phyloP scores from a whole-genome alignment of 1,140 invertebrate genomes.

The Halyomorpha halys region DNA sequence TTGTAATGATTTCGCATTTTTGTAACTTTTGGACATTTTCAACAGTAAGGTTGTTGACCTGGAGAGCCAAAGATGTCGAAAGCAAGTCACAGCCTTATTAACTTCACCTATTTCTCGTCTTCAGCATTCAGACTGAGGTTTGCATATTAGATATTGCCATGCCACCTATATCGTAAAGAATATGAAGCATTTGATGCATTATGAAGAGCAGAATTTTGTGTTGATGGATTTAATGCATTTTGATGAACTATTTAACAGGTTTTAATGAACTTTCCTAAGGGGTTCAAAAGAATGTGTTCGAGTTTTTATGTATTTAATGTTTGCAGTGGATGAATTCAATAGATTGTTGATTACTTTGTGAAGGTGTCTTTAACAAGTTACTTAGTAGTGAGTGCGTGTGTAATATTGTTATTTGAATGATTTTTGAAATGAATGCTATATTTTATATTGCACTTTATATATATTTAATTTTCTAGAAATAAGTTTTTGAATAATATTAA shows the following conservation, averaged over 20 bases:
- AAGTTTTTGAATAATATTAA: no score
- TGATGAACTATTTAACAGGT: background rate
- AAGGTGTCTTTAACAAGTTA: no score
- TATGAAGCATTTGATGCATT: slow-evolving; percentile 15
- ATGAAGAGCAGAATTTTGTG: background rate
- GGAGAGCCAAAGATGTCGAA: background rate
- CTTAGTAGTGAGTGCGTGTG: no score
- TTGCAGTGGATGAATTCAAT: slow-evolving; percentile 2
- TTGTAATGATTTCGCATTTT: background rate
- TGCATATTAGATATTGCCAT: slow-evolving; percentile 7
- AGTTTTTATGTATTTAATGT: background rate
- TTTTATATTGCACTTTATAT: no score
- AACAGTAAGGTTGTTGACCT: slow-evolving; percentile 17
- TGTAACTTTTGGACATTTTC: slow-evolving; percentile 19
- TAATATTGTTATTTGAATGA: no score
- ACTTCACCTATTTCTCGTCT: slow-evolving; percentile 6
- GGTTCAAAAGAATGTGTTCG: background rate
- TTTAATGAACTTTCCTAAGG: background rate
- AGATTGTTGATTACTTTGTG: background rate
- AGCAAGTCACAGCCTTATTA: slow-evolving; percentile 18
- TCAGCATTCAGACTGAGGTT: slow-evolving; percentile 3
- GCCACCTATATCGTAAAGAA: background rate
- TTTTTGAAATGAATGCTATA: no score
- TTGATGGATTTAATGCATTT: slow-evolving; percentile 5
- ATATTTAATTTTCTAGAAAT: no score